Evolutionary conservation across 2,888 invertebrate species (phyloP).

Genomic region (Clepsis dumicolana): DNA sequence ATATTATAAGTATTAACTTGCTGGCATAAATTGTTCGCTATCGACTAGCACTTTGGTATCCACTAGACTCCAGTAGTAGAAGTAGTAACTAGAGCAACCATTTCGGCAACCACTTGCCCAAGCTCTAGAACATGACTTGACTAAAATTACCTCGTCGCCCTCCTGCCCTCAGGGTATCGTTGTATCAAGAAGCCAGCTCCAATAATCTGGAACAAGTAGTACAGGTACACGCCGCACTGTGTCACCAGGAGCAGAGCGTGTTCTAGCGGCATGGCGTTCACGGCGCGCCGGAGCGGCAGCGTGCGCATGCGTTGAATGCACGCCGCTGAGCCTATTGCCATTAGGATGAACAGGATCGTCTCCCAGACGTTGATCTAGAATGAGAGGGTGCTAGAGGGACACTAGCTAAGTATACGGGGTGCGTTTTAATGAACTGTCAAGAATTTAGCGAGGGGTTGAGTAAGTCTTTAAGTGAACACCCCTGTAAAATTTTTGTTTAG

Average conservation of each 20-base stretch:
- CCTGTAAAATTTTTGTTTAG: no score
- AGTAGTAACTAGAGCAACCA: no score
- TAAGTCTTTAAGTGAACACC: no score
- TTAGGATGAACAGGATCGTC: slow-evolving; percentile 74
- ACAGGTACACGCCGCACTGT: slow-evolving; percentile 92
- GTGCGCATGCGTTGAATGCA: slow-evolving; percentile 77
- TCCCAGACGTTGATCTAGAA: slow-evolving; percentile 87
- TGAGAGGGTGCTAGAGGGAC: not conserved
- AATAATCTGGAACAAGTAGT: slow-evolving; percentile 91
- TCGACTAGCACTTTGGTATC: no score
- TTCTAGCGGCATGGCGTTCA: slow-evolving; percentile 85
- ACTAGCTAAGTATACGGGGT: no score
- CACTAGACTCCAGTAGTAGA: no score
- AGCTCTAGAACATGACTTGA: no score
- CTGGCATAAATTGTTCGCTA: no score
- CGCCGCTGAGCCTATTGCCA: slow-evolving; percentile 74
- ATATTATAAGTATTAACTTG: no score
- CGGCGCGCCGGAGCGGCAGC: slow-evolving; percentile 65
- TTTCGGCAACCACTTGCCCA: no score
- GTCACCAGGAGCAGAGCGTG: slow-evolving; percentile 91
- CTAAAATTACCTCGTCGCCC: slow-evolving; percentile 69
- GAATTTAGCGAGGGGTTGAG: no score
- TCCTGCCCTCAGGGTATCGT: slow-evolving; percentile 66
- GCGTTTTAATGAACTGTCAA: no score
- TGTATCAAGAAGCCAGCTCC: slow-evolving; percentile 88